Evolutionary conservation across 1,140 invertebrate genomes (phyloP).

Genomic region (Aphaenogaster floridana): DNA sequence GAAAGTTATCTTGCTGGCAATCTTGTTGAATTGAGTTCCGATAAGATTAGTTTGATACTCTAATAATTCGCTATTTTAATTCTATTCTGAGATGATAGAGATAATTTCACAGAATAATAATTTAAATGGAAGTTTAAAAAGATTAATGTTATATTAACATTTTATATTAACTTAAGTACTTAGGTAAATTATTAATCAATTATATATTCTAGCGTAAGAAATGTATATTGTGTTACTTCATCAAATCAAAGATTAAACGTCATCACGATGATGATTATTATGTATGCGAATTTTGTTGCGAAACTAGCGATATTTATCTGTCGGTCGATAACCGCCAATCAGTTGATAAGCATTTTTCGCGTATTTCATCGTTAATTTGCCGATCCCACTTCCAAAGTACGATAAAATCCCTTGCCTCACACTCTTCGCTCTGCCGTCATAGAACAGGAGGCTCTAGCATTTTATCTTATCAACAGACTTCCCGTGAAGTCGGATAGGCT

Average conservation of each 20-base stretch:
- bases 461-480: constrained; percentile 48
- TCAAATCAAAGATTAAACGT: neutral
- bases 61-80: constrained; percentile 6
- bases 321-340: neutral
- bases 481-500: constrained; percentile 42
- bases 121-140: neutral
- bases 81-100: neutral
- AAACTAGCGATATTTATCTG: neutral
- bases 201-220: neutral
- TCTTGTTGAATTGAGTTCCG: constrained; percentile 9
- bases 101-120: constrained; percentile 1
- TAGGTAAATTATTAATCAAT: neutral
- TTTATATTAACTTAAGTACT: neutral
- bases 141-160: neutral
- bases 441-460: constrained; percentile 38
- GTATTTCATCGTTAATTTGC: neutral
- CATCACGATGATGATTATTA: neutral
- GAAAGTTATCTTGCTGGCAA: neutral
- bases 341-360: constrained; percentile 5
- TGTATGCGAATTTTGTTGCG: neutral
- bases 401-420: constrained; percentile 22
- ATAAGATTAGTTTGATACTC: constrained; percentile 39
- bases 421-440: neutral
- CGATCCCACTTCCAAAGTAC: constrained; percentile 7
- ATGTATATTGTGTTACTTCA: neutral